Percentiles rank a stretch among this genome's conserved stretches.
phyloP scores from a whole-genome alignment of 2,797 vertebrate genomes.

The Zenarchopterus dispar region DNA sequence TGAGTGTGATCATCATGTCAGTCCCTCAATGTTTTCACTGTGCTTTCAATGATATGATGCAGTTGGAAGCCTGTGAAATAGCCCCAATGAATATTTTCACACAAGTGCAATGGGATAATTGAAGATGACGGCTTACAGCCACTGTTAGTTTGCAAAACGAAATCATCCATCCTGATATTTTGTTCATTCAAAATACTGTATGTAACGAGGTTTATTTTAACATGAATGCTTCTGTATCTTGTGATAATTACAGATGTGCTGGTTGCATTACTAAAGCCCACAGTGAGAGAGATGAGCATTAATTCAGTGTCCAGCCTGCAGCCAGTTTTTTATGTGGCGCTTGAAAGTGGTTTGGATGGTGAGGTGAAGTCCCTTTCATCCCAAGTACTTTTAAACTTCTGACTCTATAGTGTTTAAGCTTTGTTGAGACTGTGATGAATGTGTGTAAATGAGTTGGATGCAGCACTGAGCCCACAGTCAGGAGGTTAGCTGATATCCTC shows the following conservation, averaged over 20 bases:
- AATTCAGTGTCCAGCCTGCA: slow-evolving; percentile 22
- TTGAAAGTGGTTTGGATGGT: slow-evolving; percentile 9
- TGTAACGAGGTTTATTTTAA: slow-evolving; percentile 11
- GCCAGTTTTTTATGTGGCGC: slow-evolving; percentile 25
- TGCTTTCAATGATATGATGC: slow-evolving; percentile 27
- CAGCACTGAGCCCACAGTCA: slow-evolving; percentile 34
- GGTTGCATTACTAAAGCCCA: slow-evolving; percentile 31
- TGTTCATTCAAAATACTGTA: slow-evolving; percentile 6
- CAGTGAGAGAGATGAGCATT: slow-evolving; percentile 17
- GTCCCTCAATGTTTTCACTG: slow-evolving; percentile 46
- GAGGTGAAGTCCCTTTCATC: slow-evolving; percentile 34
- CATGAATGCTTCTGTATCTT: slow-evolving; percentile 16
- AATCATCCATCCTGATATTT: slow-evolving; percentile 3
- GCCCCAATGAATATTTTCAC: slow-evolving; percentile 36
- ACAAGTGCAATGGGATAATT: slow-evolving; percentile 13
- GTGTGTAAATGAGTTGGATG: slow-evolving; percentile 48
- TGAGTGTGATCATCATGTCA: slow-evolving; percentile 62
- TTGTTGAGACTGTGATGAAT: slow-evolving; percentile 29
- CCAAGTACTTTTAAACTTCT: slow-evolving; percentile 52
- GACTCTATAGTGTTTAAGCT: slow-evolving; percentile 1
- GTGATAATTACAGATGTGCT: slow-evolving; percentile 23
- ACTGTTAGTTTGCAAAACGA: background rate
- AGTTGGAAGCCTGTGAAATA: slow-evolving; percentile 28
- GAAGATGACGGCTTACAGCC: slow-evolving; percentile 4
- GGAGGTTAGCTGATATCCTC: slow-evolving; percentile 36